Conservation (phyloP, 2,888 invertebrate species). For the Abrostola tripartita region DNA sequence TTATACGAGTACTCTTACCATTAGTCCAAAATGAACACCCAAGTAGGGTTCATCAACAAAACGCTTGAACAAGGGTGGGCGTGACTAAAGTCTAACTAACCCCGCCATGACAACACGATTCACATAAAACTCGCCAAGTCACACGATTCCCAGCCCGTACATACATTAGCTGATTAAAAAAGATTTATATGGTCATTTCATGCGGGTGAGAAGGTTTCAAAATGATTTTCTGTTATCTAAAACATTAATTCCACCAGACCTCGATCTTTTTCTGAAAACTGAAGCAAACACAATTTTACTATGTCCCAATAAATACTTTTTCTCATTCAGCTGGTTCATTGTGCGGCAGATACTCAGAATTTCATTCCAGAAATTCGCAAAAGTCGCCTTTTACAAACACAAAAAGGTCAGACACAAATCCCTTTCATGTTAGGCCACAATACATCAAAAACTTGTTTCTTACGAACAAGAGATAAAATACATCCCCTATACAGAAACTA, state of each 20-base stretch:
- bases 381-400: too few relatives aligned
- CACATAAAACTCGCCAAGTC: slow-evolving; percentile 21
- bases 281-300: neutral
- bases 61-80: neutral
- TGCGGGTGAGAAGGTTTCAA: slow-evolving; percentile 8
- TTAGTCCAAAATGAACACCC: neutral
- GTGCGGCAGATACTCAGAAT: too few relatives aligned
- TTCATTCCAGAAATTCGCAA: too few relatives aligned
- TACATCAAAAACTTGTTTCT: neutral
- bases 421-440: neutral
- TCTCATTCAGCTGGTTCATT: too few relatives aligned
- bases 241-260: neutral
- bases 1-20: too few relatives aligned
- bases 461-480: slow-evolving; percentile 16
- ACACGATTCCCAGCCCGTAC: slow-evolving; percentile 8
- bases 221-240: neutral
- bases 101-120: slow-evolving; percentile 12
- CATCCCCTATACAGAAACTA: slow-evolving; percentile 25
- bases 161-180: slow-evolving; percentile 44
- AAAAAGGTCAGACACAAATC: too few relatives aligned
- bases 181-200: slow-evolving; percentile 21
- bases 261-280: neutral
- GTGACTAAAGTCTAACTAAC: neutral
- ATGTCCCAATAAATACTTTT: too few relatives aligned
- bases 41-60: neutral